Percentiles rank a stretch among this genome's conserved stretches.
phyloP scores from a whole-genome alignment of 2,888 invertebrate species.

The Sisyra nigra region DNA sequence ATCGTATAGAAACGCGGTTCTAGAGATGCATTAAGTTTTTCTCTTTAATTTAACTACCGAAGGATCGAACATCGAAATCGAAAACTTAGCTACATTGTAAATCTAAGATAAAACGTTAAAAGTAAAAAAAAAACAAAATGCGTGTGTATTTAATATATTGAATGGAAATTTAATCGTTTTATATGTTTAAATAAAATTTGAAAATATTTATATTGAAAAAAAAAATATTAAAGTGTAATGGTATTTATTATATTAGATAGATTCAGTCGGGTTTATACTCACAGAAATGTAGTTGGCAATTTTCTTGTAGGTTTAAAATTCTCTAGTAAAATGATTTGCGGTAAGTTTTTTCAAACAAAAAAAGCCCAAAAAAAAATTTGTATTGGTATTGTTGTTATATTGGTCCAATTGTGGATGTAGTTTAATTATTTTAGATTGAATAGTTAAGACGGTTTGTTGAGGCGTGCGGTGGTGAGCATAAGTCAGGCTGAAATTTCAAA shows the following conservation, averaged over 20 bases:
- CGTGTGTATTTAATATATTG: too few species aligned
- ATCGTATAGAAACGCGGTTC: too few species aligned
- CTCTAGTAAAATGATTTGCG: conserved; percentile 2
- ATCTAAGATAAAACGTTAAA: too few species aligned
- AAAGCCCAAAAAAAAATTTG: too few species aligned
- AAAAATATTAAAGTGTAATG: background rate
- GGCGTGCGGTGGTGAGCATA: conserved; percentile 2
- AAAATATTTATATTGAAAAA: background rate
- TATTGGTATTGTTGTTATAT: too few species aligned
- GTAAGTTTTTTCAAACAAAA: too few species aligned
- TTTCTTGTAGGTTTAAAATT: background rate
- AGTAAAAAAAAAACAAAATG: too few species aligned
- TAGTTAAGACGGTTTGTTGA: background rate
- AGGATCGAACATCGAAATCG: too few species aligned
- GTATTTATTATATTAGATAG: background rate
- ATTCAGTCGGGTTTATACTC: conserved; percentile 5
- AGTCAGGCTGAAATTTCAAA: conserved; percentile 7
- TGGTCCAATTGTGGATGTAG: too few species aligned
- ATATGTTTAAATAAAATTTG: background rate
- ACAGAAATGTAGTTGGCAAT: background rate
- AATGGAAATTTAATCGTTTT: background rate
- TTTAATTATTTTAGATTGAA: background rate
- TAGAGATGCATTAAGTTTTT: too few species aligned
- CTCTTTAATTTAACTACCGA: too few species aligned
- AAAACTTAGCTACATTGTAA: too few species aligned